Percentiles rank a stretch among this genome's conserved stretches.
These are phyloP conservation scores for Hypomecis punctinalis DNA, from an alignment of 2,888 invertebrate species.

Conservation along the genomic window DNA sequence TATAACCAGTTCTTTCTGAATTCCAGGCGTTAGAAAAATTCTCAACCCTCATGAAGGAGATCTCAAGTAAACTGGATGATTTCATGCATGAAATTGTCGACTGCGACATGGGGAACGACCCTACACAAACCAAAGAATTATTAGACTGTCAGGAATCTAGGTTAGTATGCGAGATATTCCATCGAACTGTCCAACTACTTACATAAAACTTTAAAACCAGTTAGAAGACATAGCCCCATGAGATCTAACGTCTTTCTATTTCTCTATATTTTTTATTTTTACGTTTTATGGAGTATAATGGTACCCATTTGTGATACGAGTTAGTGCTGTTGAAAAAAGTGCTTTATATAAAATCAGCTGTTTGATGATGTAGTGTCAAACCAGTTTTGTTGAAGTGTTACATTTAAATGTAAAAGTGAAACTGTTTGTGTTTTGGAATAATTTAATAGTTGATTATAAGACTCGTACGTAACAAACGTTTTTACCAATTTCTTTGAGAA, in stretches of 20 bases:
- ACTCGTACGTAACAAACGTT: neutral
- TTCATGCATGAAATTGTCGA: slow-evolving; percentile 96
- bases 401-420: slow-evolving; percentile 11
- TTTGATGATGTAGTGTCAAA: slow-evolving; percentile 3
- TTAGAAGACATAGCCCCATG: slow-evolving; percentile 15
- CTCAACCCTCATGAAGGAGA: slow-evolving; percentile 95
- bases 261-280: neutral
- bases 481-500: neutral
- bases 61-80: slow-evolving; percentile 93
- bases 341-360: neutral
- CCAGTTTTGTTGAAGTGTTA: slow-evolving; percentile 14
- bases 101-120: slow-evolving; percentile 97
- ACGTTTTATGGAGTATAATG: neutral
- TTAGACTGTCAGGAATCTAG: slow-evolving; percentile 92
- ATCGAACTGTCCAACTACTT: slow-evolving; percentile 16
- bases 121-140: slow-evolving; percentile 94
- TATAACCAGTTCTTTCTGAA: slow-evolving; percentile 6
- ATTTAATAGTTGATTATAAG: neutral
- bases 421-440: slow-evolving; percentile 12
- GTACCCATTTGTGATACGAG: neutral
- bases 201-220: slow-evolving; percentile 20
- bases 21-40: slow-evolving; percentile 97
- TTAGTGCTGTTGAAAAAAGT: slow-evolving; percentile 2
- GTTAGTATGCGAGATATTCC: slow-evolving; percentile 55
- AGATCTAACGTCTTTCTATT: slow-evolving; percentile 22